phyloP scores from a whole-genome alignment of 2,797 vertebrate species.

The Helarctos malayanus region DNA sequence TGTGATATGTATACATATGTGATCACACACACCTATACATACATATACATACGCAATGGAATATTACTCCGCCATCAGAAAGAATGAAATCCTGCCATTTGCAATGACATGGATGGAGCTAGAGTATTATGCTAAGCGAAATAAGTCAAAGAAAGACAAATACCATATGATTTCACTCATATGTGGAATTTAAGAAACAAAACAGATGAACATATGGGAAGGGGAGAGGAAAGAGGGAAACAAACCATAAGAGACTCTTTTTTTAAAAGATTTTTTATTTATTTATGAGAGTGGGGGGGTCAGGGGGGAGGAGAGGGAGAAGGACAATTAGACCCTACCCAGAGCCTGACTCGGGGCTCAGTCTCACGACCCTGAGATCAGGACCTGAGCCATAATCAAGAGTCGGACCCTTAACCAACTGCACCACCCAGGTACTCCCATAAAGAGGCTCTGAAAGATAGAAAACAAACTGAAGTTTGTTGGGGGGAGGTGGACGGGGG shows the following conservation, averaged over 20 bases:
- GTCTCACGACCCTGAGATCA: background rate
- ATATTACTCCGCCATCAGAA: too few relatives aligned
- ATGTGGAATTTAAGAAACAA: background rate
- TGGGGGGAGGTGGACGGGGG: background rate
- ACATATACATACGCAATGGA: too few relatives aligned
- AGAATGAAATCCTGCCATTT: background rate
- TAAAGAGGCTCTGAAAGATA: background rate
- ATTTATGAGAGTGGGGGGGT: background rate
- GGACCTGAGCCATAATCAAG: background rate
- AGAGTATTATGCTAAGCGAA: background rate
- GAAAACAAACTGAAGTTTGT: background rate
- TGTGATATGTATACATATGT: background rate
- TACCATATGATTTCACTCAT: background rate
- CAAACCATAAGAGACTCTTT: background rate
- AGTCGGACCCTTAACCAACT: background rate
- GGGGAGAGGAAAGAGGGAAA: background rate
- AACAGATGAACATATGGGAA: background rate
- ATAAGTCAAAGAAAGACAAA: background rate
- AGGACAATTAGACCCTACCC: background rate
- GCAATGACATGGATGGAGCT: background rate
- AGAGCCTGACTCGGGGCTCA: rapidly evolving
- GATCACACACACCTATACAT: too few relatives aligned
- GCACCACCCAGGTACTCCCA: background rate
- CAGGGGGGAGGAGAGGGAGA: background rate
- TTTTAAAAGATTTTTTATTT: background rate